phyloP scores from a whole-genome alignment of 92 coral and sea anemone species.

The Zoanthus sansibaricus region DNA sequence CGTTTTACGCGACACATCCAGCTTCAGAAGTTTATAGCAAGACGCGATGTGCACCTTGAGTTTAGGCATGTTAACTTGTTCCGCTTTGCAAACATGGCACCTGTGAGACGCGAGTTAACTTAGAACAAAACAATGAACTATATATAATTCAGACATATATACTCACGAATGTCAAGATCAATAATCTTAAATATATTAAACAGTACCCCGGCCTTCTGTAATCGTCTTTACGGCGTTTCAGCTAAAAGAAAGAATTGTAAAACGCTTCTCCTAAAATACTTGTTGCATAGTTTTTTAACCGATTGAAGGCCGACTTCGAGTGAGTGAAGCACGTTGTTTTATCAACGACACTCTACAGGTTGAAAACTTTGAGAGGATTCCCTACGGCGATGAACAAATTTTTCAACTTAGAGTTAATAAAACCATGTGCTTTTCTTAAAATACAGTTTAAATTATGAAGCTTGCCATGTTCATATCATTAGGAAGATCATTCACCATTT shows the following conservation, averaged over 20 bases:
- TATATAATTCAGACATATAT: not conserved
- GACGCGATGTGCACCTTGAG: constrained; percentile 38
- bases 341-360: no score
- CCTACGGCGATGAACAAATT: no score
- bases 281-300: no score
- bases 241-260: not conserved
- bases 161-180: not conserved
- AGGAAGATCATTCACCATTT: no score
- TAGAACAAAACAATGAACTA: not conserved
- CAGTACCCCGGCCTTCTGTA: no score
- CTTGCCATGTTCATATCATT: no score
- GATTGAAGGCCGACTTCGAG: no score
- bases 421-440: not conserved
- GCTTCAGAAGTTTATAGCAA: not conserved
- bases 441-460: no score
- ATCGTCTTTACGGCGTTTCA: not conserved
- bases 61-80: constrained; percentile 42
- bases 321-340: no score
- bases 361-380: no score
- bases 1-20: not conserved
- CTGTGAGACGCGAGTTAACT: not conserved
- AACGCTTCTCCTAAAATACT: no score
- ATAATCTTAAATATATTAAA: no score
- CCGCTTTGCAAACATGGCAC: constrained; percentile 35
- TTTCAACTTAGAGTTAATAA: not conserved